These are phyloP conservation scores for Spodoptera frugiperda DNA, from an alignment of 1,140 invertebrate genomes.

Conservation along the genomic window DNA sequence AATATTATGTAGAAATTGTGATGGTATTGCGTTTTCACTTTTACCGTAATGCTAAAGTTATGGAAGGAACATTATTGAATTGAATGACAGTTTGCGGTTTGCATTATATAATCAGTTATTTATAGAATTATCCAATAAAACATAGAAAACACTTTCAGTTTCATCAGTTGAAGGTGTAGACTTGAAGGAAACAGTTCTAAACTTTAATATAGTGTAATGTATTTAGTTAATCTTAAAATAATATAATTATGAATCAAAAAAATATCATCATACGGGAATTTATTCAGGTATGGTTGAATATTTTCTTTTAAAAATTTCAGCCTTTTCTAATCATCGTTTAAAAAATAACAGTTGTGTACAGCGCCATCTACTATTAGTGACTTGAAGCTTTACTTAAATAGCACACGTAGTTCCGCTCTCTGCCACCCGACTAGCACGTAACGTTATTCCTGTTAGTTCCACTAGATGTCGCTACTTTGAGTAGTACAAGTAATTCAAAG, in stretches of 20 bases:
- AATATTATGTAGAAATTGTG: no score
- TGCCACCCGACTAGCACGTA: neutral
- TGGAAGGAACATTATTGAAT: neutral
- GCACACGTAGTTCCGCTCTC: neutral
- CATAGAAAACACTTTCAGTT: neutral
- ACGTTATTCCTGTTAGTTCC: neutral
- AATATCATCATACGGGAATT: neutral
- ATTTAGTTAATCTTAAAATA: neutral
- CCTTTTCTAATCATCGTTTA: neutral
- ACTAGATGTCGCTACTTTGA: constrained; percentile 51
- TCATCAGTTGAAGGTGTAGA: neutral
- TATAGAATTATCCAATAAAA: neutral
- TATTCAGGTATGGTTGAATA: constrained; percentile 7
- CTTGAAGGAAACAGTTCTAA: neutral
- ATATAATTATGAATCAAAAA: constrained; percentile 5
- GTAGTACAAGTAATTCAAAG: neutral
- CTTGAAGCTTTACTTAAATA: neutral
- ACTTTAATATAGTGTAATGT: neutral
- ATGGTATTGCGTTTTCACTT: neutral
- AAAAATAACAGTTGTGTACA: neutral
- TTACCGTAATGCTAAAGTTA: neutral
- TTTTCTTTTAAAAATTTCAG: neutral
- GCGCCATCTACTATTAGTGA: neutral
- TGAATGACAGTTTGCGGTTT: neutral
- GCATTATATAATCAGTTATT: neutral